A percentile compares a stretch with the other conserved stretches of the same genome.
phyloP scores from a whole-genome alignment of 1,140 invertebrate genomes.

The Varroa destructor region DNA sequence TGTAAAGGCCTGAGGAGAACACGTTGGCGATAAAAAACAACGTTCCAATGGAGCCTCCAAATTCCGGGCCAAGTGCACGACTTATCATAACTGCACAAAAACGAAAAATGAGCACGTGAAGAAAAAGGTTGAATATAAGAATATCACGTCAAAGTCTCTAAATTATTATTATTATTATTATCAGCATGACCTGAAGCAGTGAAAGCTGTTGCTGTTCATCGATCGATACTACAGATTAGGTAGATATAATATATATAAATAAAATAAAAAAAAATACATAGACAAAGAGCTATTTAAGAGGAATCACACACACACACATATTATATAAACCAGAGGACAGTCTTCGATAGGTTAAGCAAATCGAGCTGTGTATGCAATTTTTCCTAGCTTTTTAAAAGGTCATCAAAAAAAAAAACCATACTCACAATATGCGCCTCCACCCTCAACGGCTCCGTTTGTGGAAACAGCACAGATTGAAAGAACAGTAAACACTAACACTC shows the following conservation, averaged over 20 bases:
- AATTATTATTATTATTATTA: not conserved
- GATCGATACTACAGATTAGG: too few relatives aligned
- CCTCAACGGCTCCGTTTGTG: conserved; percentile 95
- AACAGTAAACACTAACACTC: conserved; percentile 87
- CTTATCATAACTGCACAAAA: conserved; percentile 66
- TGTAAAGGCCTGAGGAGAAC: conserved; percentile 82
- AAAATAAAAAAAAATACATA: too few relatives aligned
- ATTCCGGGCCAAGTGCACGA: conserved; percentile 84
- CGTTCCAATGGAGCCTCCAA: conserved; percentile 81
- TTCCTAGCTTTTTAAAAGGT: conserved; percentile 10
- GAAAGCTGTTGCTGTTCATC: not conserved
- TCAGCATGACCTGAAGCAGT: not conserved
- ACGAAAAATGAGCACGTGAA: conserved; percentile 46
- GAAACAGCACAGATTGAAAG: conserved; percentile 95
- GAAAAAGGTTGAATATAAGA: conserved; percentile 32
- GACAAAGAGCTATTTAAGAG: too few relatives aligned
- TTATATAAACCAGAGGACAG: not conserved
- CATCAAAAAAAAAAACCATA: conserved; percentile 35
- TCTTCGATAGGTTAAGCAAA: not conserved
- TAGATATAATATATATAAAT: too few relatives aligned
- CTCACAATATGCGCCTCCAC: conserved; percentile 98
- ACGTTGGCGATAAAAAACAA: conserved; percentile 93
- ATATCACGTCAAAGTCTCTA: not conserved
- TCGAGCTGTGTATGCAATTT: conserved; percentile 20
- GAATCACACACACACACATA: too few relatives aligned